phyloP scores from a whole-genome alignment of 2,888 invertebrate genomes.

The Ochropacha duplaris region DNA sequence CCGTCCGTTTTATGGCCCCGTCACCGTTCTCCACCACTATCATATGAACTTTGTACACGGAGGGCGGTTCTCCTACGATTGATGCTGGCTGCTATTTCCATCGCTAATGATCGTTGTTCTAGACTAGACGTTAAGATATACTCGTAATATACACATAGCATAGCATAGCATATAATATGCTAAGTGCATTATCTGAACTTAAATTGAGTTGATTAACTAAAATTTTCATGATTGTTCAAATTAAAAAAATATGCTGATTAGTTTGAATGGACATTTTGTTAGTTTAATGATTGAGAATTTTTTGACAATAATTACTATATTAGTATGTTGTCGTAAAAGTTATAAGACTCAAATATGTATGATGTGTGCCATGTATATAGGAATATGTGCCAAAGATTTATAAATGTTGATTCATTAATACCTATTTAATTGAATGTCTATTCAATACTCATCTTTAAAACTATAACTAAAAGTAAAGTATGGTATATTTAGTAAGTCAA shows the following conservation, averaged over 20 bases:
- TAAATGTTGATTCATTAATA: slow-evolving; percentile 5
- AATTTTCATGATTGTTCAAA: slow-evolving; percentile 12
- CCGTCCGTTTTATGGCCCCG: slow-evolving; percentile 48
- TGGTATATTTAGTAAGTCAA: no score
- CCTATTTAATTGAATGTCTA: background rate
- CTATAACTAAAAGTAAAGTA: no score
- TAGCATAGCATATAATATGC: slow-evolving; percentile 10
- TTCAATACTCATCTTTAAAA: slow-evolving; percentile 9
- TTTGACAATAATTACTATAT: slow-evolving; percentile 46
- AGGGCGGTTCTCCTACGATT: slow-evolving; percentile 11
- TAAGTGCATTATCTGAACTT: slow-evolving; percentile 18
- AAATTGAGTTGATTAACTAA: slow-evolving; percentile 17
- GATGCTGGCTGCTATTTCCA: slow-evolving; percentile 7
- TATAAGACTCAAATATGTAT: slow-evolving; percentile 13
- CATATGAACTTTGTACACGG: slow-evolving; percentile 24
- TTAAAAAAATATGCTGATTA: slow-evolving; percentile 5
- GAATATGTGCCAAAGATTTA: slow-evolving; percentile 42
- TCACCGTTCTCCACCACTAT: slow-evolving; percentile 50
- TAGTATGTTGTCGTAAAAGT: slow-evolving; percentile 13
- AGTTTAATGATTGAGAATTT: slow-evolving; percentile 28
- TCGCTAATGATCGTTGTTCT: slow-evolving; percentile 30
- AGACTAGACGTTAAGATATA: slow-evolving; percentile 31
- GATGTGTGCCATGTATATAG: no score
- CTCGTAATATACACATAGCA: no score
- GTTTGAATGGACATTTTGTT: slow-evolving; percentile 15